Conservation (phyloP, 1,140 invertebrate genomes). For the Bombus confusus region DNA sequence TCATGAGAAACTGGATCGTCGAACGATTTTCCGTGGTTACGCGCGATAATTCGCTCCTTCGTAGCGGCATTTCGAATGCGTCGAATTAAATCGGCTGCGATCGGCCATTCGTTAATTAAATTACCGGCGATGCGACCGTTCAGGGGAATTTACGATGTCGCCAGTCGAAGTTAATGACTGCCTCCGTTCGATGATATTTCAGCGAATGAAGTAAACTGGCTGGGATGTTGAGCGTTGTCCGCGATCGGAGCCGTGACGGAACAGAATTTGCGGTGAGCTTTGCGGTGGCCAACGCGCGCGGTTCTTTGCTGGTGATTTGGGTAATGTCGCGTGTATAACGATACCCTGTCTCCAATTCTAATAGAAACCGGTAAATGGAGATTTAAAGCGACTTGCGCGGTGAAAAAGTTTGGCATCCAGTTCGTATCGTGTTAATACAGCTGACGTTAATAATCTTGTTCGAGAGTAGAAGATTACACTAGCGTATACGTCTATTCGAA, state of each 20-base stretch:
- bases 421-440: neutral
- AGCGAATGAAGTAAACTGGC: neutral
- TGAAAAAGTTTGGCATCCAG: neutral
- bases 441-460: neutral
- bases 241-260: neutral
- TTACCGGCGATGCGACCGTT: neutral
- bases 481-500: neutral
- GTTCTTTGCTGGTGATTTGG: neutral
- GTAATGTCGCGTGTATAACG: neutral
- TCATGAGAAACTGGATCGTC: neutral
- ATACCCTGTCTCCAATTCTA: neutral
- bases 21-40: neutral
- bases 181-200: constrained; percentile 5
- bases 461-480: neutral
- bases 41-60: neutral
- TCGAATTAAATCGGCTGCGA: constrained; percentile 10
- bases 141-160: constrained; percentile 2
- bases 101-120: constrained; percentile 31
- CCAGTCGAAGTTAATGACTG: constrained; percentile 1
- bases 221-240: neutral
- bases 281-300: neutral
- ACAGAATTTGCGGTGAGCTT: constrained; percentile 1
- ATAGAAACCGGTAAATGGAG: neutral
- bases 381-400: neutral
- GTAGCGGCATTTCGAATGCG: neutral